Conservation (phyloP, 2,797 vertebrate species). For the Corythornis leucogaster region DNA sequence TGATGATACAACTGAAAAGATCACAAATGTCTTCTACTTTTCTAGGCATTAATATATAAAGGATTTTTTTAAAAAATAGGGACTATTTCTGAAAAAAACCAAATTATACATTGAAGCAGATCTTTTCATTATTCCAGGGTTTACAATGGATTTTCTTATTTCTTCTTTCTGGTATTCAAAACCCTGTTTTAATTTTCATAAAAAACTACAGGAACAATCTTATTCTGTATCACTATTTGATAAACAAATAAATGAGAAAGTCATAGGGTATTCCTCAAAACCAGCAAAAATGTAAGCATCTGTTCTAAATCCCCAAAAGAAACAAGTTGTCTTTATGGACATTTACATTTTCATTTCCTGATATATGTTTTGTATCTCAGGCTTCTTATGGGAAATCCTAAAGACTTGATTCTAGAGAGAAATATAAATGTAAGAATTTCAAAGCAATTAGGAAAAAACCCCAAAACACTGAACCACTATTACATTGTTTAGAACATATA, state of each 20-base stretch:
- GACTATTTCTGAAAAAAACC: not conserved
- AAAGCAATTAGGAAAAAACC: not conserved
- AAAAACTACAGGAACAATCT: not conserved
- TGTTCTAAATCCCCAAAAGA: slow-evolving; percentile 41
- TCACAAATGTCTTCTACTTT: not conserved
- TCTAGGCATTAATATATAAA: not conserved
- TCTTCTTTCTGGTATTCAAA: not conserved
- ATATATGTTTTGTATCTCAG: slow-evolving; percentile 27
- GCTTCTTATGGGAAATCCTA: slow-evolving; percentile 53
- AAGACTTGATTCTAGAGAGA: slow-evolving; percentile 19
- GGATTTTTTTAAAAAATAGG: not conserved
- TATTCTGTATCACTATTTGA: not conserved
- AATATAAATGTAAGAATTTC: slow-evolving; percentile 33
- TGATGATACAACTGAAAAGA: not conserved
- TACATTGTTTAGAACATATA: not conserved
- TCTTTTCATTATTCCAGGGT: not conserved
- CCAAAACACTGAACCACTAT: not conserved
- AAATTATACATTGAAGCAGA: not conserved
- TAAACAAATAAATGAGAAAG: slow-evolving; percentile 50
- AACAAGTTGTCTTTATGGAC: slow-evolving; percentile 35
- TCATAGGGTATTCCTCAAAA: slow-evolving; percentile 40
- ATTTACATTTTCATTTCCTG: slow-evolving; percentile 69
- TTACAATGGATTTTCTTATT: not conserved
- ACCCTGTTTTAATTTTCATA: not conserved
- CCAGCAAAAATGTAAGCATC: slow-evolving; percentile 49